Base-by-base conservation (phyloP, 1,140 invertebrate species). In the Hestina assimilis region DNA sequence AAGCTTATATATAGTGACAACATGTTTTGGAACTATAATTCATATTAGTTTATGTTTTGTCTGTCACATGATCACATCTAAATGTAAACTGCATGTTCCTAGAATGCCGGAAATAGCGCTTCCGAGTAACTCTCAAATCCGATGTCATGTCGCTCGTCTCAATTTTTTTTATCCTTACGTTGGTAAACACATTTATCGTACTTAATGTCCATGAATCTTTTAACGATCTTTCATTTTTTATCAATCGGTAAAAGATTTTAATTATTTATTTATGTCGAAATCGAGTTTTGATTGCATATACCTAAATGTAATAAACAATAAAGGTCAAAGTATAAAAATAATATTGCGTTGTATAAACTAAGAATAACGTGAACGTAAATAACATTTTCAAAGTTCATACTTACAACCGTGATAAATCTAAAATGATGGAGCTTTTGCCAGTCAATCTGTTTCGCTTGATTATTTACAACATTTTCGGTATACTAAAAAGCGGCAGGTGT, bases 31-130 rank as follows among this genome's bases (percentile, higher is more conserved):
- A n/a, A 33, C 9, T n/a, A 3, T 3, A 11, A 6, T 33, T 33
- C 1, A 14, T 24, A 43, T 26, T 3, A 4, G 42, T 35, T 42
- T 26, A 56, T 65, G 43, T 65, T 60, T 55, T 59, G 53, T 69
- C 58, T 65, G 63, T 28, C 20, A 33, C 15, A 38, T 33, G 24
- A 33, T 66, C 63, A 58, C 53, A 43, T 54, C 57, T 61, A 69
- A 69, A 69, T 51, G 56, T 60, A 68, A 79, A 65, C 56, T 66
- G 72, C 67, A 70, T 63, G 62, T 83, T 86, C 83, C 48, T 52
- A 74, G 80, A 82, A 86, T 75, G 69, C 79, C 83, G 79, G 79
- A 83, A 82, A 83, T 86, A 86, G 79, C 75, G 69, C 72, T 86
- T 86, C 80, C 75, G 74, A 83, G 83, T 82, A 83, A 73, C 74